Base-by-base conservation (phyloP, 2,888 invertebrate species). In the Leptodirus hochenwartii region DNA sequence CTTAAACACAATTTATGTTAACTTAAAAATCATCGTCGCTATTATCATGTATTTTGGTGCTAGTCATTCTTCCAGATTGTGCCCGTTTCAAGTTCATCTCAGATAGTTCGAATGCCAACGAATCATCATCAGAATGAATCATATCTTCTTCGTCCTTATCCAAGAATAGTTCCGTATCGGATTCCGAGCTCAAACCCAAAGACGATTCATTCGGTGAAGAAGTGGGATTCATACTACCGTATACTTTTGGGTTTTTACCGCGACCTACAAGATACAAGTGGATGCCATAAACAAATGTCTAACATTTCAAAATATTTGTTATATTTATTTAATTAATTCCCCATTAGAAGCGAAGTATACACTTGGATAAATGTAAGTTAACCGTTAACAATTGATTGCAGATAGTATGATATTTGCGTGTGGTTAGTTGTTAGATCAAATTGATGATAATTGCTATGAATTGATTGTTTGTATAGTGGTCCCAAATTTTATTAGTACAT, bases 121-220 rank as follows among this genome's bases (percentile, higher is more conserved):
- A 53, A 29, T 55, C 54, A 14, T 54, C 56, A 22, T 54, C 55
- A 2, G 54, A 54, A 22, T 50, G 50, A 33, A 47, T 44, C 32
- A 55, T 36, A 34, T 56, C 56, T 1, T 53, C 50, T 35, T 55
- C 56, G 25, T 55, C 54, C 23, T 51, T 54, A 34, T 55, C 54
- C 10, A 56, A 35, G 28, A 56, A 51, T 9, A 56, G 40, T 30
- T 55, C 56, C n/a, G n/a, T n/a, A 32, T 54, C 54, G 5, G 49
- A 46, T 31, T 54, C 56, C 2, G 46, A 44, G 30, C 51, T 51
- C 16, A 53, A 38, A 31, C 50, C 52, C 17, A 51, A 36, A 4
- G 51, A 51, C 3, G 53, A 51, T 17, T 45, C 50, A 32, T 49
- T 53, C 10, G 29, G 46, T 15, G 44, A 37, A 5, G 31, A 11